These are phyloP conservation scores for Callionymus lyra DNA, from an alignment of 2,113 vertebrate genomes.

Conservation along the genomic window DNA sequence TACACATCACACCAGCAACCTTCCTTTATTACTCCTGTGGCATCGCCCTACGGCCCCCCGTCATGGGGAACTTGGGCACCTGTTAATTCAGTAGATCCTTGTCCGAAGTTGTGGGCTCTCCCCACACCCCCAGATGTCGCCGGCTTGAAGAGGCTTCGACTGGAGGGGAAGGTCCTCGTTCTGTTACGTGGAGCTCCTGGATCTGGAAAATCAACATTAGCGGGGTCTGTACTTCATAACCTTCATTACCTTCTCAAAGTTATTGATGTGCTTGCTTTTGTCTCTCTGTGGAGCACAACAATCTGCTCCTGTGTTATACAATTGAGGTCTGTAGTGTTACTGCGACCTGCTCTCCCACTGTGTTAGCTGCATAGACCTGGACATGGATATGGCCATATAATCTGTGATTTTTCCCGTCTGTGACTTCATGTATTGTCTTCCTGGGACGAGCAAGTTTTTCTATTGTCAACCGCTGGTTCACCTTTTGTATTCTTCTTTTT, in stretches of 20 bases:
- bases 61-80: constrained; percentile 48
- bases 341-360: too few relatives aligned
- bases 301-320: too few relatives aligned
- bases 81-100: constrained; percentile 33
- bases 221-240: constrained; percentile 68
- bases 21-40: constrained; percentile 78
- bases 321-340: too few relatives aligned
- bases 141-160: constrained; percentile 59
- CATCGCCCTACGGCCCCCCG: constrained; percentile 60
- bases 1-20: constrained; percentile 42
- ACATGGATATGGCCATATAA: too few relatives aligned
- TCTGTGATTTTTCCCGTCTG: too few relatives aligned
- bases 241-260: background rate
- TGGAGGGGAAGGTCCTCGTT: constrained; percentile 79
- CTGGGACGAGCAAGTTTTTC: too few relatives aligned
- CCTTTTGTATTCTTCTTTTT: too few relatives aligned
- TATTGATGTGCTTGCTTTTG: too few relatives aligned
- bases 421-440: too few relatives aligned
- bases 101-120: constrained; percentile 67
- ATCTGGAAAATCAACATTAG: constrained; percentile 90
- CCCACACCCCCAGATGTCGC: constrained; percentile 20
- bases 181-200: constrained; percentile 91
- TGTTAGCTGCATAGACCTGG: too few relatives aligned
- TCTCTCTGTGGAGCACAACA: too few relatives aligned
- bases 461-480: too few relatives aligned